Evolutionary conservation across 2,113 vertebrate genomes (phyloP).

Genomic region (Mirounga angustirostris): DNA sequence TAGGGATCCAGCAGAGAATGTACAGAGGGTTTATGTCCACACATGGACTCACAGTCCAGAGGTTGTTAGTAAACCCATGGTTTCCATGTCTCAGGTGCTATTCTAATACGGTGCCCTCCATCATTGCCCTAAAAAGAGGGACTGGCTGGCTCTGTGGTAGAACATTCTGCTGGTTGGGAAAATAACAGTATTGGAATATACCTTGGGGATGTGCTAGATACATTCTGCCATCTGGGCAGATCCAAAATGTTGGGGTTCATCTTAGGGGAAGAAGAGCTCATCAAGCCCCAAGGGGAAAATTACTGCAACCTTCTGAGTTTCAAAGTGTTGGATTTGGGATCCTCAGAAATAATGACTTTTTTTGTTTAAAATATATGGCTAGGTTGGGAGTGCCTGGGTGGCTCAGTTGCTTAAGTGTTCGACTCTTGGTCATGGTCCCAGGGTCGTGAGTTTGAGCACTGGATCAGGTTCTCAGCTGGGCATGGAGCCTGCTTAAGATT

Average conservation of each 20-base stretch:
- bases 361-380: not conserved
- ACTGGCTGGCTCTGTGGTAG: not conserved
- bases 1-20: not conserved
- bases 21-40: not conserved
- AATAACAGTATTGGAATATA: not conserved
- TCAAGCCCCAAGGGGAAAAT: not conserved
- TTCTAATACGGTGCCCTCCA: not conserved
- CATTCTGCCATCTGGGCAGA: not conserved
- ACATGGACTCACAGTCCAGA: not conserved
- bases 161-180: not conserved
- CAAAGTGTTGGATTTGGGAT: not conserved
- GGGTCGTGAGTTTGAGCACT: not conserved
- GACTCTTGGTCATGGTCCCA: not conserved
- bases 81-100: not conserved
- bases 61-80: not conserved
- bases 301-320: slow-evolving; percentile 23
- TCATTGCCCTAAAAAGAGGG: not conserved
- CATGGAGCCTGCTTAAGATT: not conserved
- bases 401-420: not conserved
- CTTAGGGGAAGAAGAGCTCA: slow-evolving; percentile 23
- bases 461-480: not conserved
- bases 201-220: not conserved
- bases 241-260: not conserved
- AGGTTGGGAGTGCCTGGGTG: not conserved
- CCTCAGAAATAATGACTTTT: not conserved